These are phyloP conservation scores for Crossaster papposus DNA, from an alignment of 53 echinoderm and acorn worm genomes.

Conservation along the genomic window DNA sequence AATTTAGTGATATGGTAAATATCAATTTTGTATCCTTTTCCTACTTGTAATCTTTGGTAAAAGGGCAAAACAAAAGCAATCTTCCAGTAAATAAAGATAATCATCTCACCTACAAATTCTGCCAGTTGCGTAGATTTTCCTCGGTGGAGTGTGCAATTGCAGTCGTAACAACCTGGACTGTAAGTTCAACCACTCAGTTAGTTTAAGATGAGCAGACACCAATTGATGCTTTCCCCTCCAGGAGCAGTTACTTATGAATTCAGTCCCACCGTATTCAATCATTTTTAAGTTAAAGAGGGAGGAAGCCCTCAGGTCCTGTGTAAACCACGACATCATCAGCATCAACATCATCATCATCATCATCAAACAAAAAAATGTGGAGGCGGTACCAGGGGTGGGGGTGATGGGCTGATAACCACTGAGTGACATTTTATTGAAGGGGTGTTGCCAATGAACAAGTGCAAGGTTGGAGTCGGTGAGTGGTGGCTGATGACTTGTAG, in stretches of 20 bases:
- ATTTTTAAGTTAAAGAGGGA: conserved; percentile 51
- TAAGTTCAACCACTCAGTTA: not conserved
- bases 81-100: not conserved
- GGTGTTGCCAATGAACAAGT: conserved; percentile 31
- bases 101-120: not conserved
- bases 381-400: conserved; percentile 44
- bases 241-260: conserved; percentile 33
- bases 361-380: not conserved
- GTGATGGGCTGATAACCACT: conserved; percentile 24
- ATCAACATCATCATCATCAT: not conserved
- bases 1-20: no score
- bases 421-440: conserved; percentile 50
- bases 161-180: not conserved
- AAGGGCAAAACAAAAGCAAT: no score
- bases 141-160: not conserved
- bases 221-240: conserved; percentile 15
- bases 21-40: no score
- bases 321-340: conserved; percentile 8
- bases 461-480: not conserved
- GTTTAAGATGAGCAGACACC: conserved; percentile 14
- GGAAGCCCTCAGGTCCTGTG: conserved; percentile 17
- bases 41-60: no score
- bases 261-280: conserved; percentile 37
- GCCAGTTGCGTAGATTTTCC: not conserved
- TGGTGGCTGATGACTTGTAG: conserved; percentile 3